A percentile compares a stretch with the other conserved stretches of the same genome.
phyloP scores from a whole-genome alignment of 1,140 invertebrate species.

The Drosophila grimshawi region DNA sequence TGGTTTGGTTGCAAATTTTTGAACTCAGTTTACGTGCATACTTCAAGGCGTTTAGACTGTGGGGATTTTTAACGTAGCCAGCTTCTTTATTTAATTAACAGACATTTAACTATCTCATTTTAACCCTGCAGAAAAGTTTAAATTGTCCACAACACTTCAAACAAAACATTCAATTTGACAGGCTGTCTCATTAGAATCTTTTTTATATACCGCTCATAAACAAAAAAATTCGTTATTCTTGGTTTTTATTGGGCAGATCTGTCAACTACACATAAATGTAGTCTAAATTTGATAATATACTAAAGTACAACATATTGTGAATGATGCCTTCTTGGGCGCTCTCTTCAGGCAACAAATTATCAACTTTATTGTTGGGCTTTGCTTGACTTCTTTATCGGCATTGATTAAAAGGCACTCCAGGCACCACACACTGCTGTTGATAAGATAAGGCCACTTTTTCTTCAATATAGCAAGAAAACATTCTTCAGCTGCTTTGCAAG shows the following conservation, averaged over 20 bases:
- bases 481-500: constrained; percentile 8
- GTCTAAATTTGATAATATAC: not conserved
- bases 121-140: not conserved
- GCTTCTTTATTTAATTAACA: not conserved
- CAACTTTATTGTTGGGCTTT: constrained; percentile 39
- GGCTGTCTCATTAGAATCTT: not conserved
- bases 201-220: not conserved
- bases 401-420: constrained; percentile 51
- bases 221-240: not conserved
- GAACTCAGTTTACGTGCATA: too few relatives aligned
- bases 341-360: constrained; percentile 20
- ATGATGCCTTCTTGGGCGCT: not conserved
- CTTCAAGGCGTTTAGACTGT: too few relatives aligned
- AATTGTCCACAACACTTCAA: not conserved
- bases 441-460: constrained; percentile 56
- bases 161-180: not conserved
- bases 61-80: too few relatives aligned
- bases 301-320: not conserved
- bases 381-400: constrained; percentile 60
- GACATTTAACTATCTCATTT: too few relatives aligned
- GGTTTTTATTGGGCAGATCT: not conserved
- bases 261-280: not conserved
- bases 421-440: constrained; percentile 9
- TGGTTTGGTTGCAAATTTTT: too few relatives aligned
- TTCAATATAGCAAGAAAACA: not conserved